phyloP scores from a whole-genome alignment of 1,140 invertebrate genomes.

The Lordiphosa mommai region DNA sequence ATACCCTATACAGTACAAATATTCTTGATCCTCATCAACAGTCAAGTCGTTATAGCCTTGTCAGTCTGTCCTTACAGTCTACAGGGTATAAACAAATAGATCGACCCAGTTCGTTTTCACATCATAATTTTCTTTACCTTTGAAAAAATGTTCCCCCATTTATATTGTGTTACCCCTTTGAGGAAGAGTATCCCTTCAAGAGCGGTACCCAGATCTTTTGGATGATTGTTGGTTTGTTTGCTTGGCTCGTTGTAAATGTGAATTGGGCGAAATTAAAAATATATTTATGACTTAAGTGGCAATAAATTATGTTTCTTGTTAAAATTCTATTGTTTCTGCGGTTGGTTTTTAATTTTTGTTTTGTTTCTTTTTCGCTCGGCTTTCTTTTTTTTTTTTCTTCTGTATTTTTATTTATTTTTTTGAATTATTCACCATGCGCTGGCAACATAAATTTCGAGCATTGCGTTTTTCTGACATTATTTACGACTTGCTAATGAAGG shows the following conservation, averaged over 20 bases:
- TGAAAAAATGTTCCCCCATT: background rate
- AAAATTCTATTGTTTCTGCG: slow-evolving; percentile 68
- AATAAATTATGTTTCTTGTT: slow-evolving; percentile 78
- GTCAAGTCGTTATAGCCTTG: no score
- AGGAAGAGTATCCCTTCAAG: slow-evolving; percentile 15
- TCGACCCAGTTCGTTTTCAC: no score
- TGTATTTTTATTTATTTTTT: slow-evolving; percentile 42
- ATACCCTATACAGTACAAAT: no score
- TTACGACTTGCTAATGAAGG: slow-evolving; percentile 52
- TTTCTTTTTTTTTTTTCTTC: slow-evolving; percentile 30
- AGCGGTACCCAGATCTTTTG: slow-evolving; percentile 22
- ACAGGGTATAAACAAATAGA: no score
- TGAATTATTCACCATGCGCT: slow-evolving; percentile 43
- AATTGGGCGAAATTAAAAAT: slow-evolving; percentile 76
- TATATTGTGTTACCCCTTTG: background rate
- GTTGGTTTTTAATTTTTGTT: slow-evolving; percentile 28
- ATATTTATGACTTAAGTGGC: slow-evolving; percentile 78
- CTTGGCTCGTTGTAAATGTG: slow-evolving; percentile 57
- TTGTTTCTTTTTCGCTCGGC: slow-evolving; percentile 34
- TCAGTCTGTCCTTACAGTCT: no score
- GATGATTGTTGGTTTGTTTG: slow-evolving; percentile 33
- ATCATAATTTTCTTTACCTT: no score
- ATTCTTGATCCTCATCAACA: no score
- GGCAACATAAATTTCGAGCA: slow-evolving; percentile 37
- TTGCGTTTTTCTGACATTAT: slow-evolving; percentile 33